phyloP scores from a whole-genome alignment of 1,140 invertebrate genomes.

The Orius laevigatus region DNA sequence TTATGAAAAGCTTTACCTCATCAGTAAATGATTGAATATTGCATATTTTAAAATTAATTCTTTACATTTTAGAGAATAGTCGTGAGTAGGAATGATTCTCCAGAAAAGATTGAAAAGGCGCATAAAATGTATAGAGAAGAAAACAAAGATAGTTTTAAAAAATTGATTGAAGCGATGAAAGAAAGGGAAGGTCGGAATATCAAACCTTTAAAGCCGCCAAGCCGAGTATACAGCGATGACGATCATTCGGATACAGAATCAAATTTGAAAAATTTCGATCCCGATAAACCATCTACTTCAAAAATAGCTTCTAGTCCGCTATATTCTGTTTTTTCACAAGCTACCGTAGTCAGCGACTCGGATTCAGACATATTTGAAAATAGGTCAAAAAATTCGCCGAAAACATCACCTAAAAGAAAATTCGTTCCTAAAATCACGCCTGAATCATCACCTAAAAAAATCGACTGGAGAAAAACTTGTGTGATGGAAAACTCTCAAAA shows the following conservation, averaged over 20 bases:
- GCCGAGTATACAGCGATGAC: conserved; percentile 15
- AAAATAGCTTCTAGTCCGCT: background rate
- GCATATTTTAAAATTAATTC: background rate
- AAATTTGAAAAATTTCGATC: background rate
- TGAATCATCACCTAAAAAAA: background rate
- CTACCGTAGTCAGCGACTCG: background rate
- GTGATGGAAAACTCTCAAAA: background rate
- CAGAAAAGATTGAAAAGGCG: conserved; percentile 28
- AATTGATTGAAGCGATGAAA: conserved; percentile 26
- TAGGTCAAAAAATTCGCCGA: background rate
- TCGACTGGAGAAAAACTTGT: conserved; percentile 6
- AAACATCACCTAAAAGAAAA: background rate
- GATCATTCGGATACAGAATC: conserved; percentile 1
- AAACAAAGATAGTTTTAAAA: conserved; percentile 27
- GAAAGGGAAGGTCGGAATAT: conserved; percentile 16
- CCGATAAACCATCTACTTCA: conserved; percentile 1
- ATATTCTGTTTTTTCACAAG: conserved; percentile 3
- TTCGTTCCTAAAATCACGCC: too few species aligned
- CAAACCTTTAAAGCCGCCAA: conserved; percentile 8
- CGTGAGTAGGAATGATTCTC: conserved; percentile 26
- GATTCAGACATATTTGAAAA: conserved; percentile 10
- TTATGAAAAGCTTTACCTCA: conserved; percentile 1
- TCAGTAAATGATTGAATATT: conserved; percentile 6
- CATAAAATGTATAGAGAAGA: conserved; percentile 28
- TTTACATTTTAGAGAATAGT: conserved; percentile 22